These are phyloP conservation scores for Acromyrmex charruanus DNA, from an alignment of 1,140 invertebrate species.

Conservation along the genomic window DNA sequence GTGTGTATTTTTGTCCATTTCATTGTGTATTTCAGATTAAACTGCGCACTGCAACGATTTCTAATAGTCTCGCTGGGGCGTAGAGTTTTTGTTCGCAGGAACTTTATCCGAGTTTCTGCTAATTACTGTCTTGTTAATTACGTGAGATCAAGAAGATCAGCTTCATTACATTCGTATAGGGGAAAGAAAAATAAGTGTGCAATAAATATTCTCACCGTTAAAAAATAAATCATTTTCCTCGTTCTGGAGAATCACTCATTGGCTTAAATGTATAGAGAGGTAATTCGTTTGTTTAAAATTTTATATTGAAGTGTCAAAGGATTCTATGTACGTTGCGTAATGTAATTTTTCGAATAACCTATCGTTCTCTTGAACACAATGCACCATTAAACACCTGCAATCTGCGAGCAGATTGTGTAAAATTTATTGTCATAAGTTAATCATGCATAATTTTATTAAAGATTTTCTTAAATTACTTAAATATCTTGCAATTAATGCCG, in stretches of 20 bases:
- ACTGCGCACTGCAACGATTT: conserved; percentile 13
- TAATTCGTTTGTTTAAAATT: conserved; percentile 35
- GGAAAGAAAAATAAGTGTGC: background rate
- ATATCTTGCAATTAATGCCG: conserved; percentile 64
- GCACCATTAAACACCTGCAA: background rate
- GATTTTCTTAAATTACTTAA: conserved; percentile 68
- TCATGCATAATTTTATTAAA: conserved; percentile 73
- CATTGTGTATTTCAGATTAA: background rate
- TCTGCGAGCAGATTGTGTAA: conserved; percentile 25
- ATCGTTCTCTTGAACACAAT: background rate
- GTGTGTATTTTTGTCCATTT: background rate
- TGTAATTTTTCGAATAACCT: conserved; percentile 31
- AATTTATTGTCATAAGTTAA: conserved; percentile 65
- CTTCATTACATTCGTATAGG: background rate
- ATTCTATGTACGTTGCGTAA: conserved; percentile 31
- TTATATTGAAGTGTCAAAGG: background rate
- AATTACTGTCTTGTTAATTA: conserved; percentile 52
- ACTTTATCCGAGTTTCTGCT: conserved; percentile 13
- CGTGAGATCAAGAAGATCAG: background rate
- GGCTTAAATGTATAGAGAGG: background rate
- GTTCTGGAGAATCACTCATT: background rate
- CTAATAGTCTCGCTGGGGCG: background rate
- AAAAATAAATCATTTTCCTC: background rate
- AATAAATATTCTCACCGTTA: background rate
- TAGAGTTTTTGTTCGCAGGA: conserved; percentile 31